Percentiles rank a stretch among this genome's conserved stretches.
phyloP scores from a whole-genome alignment of 1,140 invertebrate species.

The Vanessa atalanta region DNA sequence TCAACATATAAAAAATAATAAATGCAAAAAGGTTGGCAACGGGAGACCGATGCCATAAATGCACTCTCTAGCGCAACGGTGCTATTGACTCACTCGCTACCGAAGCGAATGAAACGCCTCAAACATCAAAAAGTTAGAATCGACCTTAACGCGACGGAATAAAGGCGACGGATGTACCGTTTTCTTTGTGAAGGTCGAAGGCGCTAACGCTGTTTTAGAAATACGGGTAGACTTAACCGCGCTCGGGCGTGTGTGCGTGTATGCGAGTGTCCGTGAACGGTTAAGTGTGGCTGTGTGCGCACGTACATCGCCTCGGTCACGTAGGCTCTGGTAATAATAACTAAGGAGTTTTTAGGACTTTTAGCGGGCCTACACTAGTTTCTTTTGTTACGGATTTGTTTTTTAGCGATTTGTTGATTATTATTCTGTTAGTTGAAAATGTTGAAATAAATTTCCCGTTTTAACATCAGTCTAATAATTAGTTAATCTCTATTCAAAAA shows the following conservation, averaged over 20 bases:
- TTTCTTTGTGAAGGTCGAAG: conserved; percentile 77
- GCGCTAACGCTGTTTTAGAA: conserved; percentile 49
- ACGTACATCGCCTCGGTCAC: conserved; percentile 67
- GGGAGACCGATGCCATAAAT: conserved; percentile 71
- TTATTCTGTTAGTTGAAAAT: no score
- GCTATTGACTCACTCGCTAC: conserved; percentile 51
- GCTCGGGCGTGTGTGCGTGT: conserved; percentile 57
- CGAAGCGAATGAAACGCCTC: conserved; percentile 46
- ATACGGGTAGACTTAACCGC: conserved; percentile 54
- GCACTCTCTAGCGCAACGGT: conserved; percentile 75
- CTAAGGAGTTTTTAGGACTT: conserved; percentile 59
- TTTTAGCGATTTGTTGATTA: background rate
- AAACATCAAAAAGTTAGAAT: conserved; percentile 39
- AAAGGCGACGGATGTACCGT: conserved; percentile 57
- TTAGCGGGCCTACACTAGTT: conserved; percentile 24
- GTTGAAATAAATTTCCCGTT: background rate
- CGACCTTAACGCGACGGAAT: conserved; percentile 36
- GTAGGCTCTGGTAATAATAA: conserved; percentile 63
- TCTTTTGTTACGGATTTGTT: conserved; percentile 11
- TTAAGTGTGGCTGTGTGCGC: conserved; percentile 51
- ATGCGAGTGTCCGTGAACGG: conserved; percentile 48
- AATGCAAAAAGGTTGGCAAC: conserved; percentile 72
- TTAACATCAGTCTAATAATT: background rate
- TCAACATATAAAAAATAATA: conserved; percentile 50
- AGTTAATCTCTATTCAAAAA: background rate